Base-by-base conservation (phyloP, 2,888 invertebrate species). In the Siphonodentalium dalli region DNA sequence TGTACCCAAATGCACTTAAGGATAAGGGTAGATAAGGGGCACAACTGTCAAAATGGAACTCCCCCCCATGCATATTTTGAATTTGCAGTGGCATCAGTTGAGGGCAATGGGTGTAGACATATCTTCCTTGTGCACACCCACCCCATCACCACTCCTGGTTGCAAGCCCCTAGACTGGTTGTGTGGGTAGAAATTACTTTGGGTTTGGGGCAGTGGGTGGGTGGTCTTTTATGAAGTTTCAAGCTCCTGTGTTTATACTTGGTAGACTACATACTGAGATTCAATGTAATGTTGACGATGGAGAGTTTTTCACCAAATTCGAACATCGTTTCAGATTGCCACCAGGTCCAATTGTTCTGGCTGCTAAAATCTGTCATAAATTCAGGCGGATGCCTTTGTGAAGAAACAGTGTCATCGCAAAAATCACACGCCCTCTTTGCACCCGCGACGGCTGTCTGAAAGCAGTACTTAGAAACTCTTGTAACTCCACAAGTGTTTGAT, bases 401-500 rank as follows among this genome's bases (percentile, higher is more conserved):
- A 0, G 84, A 85, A 7, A 85, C 85, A 72, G 72, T 85, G 11
- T 78, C 77, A 60, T 85, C 88, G 81, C 96, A 97, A 34, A 75
- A 71, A n/a, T n/a, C n/a, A 65, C 83, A 82, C 15, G 90, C 90
- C 75, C 92, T 92, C 68, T 84, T 82, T 5, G 83, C 82, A 26
- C 85, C 85, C 15, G 85, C 83, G 62, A 65, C 89, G 24, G 92
- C 93, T 0, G 95, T 93, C 83, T 98, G 97, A 58, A 91, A 88
- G 82, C 98, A 98, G 82, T 89, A 99, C 77, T 91, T 77, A 31
- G 71, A 71, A 18, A 69, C 63, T 18, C 61, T 54, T 39, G 88
- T 86, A 72, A 91, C 88, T 0, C 97, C 98, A 75, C 98, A 99
- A 1, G 97, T 98, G 82, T 97, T 97, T 15, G 96, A 95, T 9